Evolutionary conservation across 2,888 invertebrate species (phyloP).

Genomic region (Lithophane socia): DNA sequence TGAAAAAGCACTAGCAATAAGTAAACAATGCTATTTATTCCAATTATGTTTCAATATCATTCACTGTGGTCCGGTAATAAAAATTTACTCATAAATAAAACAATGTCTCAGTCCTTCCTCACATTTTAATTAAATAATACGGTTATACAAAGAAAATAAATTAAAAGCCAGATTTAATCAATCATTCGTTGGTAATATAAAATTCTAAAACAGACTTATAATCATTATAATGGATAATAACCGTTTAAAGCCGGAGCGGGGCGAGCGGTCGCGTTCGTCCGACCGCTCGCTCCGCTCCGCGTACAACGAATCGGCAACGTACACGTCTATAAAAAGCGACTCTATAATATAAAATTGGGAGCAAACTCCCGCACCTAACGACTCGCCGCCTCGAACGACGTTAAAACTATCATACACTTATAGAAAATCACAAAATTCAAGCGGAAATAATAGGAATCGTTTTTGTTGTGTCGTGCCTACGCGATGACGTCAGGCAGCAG

Average conservation of each 20-base stretch:
- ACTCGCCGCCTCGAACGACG: conserved; percentile 81
- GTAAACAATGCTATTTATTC: conserved; percentile 80
- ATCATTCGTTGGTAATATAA: conserved; percentile 90
- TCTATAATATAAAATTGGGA: conserved; percentile 89
- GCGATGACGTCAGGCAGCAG: conserved; percentile 88
- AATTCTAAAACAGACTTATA: conserved; percentile 90
- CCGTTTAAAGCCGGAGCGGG: conserved; percentile 69
- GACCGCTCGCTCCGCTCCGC: conserved; percentile 56
- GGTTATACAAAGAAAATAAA: conserved; percentile 90
- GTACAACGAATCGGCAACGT: conserved; percentile 77
- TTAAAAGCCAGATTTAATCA: conserved; percentile 90
- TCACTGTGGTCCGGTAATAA: conserved; percentile 72
- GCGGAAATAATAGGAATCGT: conserved; percentile 89
- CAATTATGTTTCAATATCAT: conserved; percentile 74
- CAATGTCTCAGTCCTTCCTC: conserved; percentile 88
- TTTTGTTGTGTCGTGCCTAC: conserved; percentile 72
- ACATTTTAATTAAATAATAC: conserved; percentile 89
- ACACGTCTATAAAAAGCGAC: conserved; percentile 88
- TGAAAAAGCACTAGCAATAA: conserved; percentile 82
- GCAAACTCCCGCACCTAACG: conserved; percentile 87
- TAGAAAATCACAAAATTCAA: conserved; percentile 90
- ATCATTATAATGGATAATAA: conserved; percentile 85
- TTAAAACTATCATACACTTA: conserved; percentile 89
- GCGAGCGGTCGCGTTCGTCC: conserved; percentile 60
- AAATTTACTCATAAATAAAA: conserved; percentile 86